Evolutionary conservation across 1,140 invertebrate genomes (phyloP).

Genomic region (Zaprionus kolodkinae): DNA sequence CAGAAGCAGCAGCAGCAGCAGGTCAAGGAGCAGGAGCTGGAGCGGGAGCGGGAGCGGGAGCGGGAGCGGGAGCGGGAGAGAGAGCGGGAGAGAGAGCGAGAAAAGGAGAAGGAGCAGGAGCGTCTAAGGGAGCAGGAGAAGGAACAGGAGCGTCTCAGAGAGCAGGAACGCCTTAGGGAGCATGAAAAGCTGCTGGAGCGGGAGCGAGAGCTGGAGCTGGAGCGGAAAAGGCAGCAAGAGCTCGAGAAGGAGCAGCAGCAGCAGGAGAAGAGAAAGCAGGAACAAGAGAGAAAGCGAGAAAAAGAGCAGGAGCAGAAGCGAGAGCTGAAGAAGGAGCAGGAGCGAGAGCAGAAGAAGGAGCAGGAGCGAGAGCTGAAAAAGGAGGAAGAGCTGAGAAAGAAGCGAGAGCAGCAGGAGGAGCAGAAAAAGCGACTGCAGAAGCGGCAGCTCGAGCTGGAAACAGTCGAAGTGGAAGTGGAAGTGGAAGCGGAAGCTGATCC

Average conservation of each 20-base stretch:
- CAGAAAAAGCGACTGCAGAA: not conserved
- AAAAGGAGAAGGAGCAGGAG: not conserved
- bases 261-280: not conserved
- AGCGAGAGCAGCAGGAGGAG: not conserved
- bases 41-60: conserved; percentile 22
- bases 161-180: not conserved
- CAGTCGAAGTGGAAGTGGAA: conserved; percentile 3
- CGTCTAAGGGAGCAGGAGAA: not conserved
- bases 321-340: conserved; percentile 17
- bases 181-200: not conserved
- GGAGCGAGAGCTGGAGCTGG: conserved; percentile 1
- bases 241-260: not conserved
- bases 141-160: not conserved
- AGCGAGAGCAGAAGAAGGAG: conserved; percentile 29
- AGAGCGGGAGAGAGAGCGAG: not conserved
- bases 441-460: not conserved
- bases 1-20: not conserved
- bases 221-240: conserved; percentile 1
- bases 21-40: conserved; percentile 22
- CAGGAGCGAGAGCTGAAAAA: not conserved
- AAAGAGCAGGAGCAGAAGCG: not conserved
- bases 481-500: conserved; percentile 48
- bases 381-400: no score
- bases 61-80: not conserved
- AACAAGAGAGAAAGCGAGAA: not conserved